These are phyloP conservation scores for Oithona nana DNA, from an alignment of 2,888 invertebrate species.

Conservation along the genomic window DNA sequence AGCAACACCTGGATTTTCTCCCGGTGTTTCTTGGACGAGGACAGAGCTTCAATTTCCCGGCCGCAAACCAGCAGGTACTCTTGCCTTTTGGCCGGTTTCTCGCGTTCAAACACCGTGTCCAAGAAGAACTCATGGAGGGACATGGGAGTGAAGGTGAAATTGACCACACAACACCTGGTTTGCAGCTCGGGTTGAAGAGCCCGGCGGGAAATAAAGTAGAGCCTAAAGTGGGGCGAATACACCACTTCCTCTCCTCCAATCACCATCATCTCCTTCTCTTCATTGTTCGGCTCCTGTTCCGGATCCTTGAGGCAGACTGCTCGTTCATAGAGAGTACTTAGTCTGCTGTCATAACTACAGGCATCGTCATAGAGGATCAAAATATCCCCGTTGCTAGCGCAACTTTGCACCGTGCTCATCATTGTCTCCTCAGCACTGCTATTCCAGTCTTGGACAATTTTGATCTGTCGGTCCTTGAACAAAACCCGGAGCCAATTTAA, in stretches of 20 bases:
- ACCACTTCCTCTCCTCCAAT: background rate
- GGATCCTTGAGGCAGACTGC: background rate
- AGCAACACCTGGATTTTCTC: background rate
- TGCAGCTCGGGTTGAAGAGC: background rate
- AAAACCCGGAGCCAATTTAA: background rate
- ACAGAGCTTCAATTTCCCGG: background rate
- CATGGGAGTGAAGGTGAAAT: background rate
- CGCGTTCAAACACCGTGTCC: background rate
- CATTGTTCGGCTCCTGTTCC: background rate
- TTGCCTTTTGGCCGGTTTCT: background rate
- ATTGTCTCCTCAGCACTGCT: background rate
- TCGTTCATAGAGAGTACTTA: background rate
- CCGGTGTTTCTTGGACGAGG: background rate
- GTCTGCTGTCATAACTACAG: background rate
- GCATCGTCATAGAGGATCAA: background rate
- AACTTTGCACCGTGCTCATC: background rate
- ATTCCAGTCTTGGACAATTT: background rate
- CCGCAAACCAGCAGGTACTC: background rate
- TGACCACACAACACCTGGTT: background rate
- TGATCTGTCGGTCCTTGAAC: background rate
- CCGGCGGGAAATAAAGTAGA: background rate
- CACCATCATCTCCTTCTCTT: no score
- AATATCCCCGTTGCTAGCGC: background rate
- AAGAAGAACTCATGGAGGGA: background rate
- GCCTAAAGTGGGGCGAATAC: background rate